Base-by-base conservation (phyloP, 2,888 invertebrate genomes). In the Nephrotoma flavescens region DNA sequence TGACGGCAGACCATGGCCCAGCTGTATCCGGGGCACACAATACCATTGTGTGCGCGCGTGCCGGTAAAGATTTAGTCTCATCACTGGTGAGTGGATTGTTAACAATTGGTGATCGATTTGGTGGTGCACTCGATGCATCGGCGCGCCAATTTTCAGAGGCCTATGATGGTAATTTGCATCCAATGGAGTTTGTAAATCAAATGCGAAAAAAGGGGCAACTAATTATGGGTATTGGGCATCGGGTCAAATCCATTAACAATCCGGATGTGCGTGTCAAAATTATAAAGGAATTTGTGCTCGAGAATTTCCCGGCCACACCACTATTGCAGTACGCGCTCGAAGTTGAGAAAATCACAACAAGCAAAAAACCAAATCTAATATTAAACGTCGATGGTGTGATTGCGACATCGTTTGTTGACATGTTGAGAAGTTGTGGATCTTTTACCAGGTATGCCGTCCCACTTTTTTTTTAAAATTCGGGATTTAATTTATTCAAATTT, bases 301-400 rank as follows among this genome's bases (percentile, higher is more conserved):
- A 97, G 87, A 95, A 97, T 90, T 98, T 98, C 94, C 99, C 99
- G 0, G 94, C 96, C 3, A 97, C 97, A 89, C 99, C 99, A 0
- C 93, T 99, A n/a, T 94, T 99, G 11, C 94, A 96, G 88, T 99
- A 98, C 92, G 99, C 99, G 0, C 93, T 99, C 11, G 98, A 99
- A 92, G 99, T 99, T 47, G 99, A 99, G 90, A 98, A 99, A 90
- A 98, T 99, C 90, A 99, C 99, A 31, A 99, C 98, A 2, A 96
- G 98, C 89, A 99, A 99, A 94, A 99, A 99, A 92, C 99, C 99
- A n/a, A 99, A 99, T 93, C 94, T 99, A 87, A 99, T 99, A 91
- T 94, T 99, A 88, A 99, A 99, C 92, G 99, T 99, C 31, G 99
- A 99, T 92, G 99, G 99, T 87, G 96, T 99, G 88, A 99, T 99